A percentile compares a stretch with the other conserved stretches of the same genome.
Evolutionary conservation across 2,888 invertebrate genomes (phyloP).

Genomic region (Amorpha juglandis): DNA sequence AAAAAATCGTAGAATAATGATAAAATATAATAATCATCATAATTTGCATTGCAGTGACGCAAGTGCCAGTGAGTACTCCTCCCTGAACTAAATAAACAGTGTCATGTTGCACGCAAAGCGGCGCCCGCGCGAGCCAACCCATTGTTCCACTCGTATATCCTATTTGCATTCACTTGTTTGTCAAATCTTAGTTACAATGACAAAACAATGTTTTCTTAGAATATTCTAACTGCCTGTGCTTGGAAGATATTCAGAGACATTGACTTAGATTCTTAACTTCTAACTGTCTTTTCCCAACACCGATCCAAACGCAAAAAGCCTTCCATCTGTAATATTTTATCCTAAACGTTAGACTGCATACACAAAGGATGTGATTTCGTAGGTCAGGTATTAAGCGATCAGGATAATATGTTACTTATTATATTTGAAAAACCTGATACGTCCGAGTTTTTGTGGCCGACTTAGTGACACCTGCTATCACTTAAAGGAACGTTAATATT

Average conservation of each 20-base stretch:
- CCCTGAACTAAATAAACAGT: slow-evolving; percentile 65
- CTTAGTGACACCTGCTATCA: no score
- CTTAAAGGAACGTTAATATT: no score
- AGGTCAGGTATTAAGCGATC: no score
- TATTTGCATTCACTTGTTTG: slow-evolving; percentile 11
- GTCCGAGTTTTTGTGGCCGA: no score
- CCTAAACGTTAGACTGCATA: not conserved
- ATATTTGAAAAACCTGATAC: no score
- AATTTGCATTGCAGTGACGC: slow-evolving; percentile 27
- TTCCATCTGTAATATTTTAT: not conserved
- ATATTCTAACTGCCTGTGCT: not conserved
- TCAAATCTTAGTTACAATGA: not conserved
- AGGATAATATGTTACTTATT: no score
- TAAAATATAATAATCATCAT: slow-evolving; percentile 4
- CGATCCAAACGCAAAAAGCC: not conserved
- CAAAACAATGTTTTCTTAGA: not conserved
- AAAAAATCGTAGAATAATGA: not conserved
- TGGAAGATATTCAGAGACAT: no score
- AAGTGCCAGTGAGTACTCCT: slow-evolving; percentile 38
- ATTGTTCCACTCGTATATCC: slow-evolving; percentile 41
- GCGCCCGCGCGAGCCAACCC: slow-evolving; percentile 26
- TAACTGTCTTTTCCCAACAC: not conserved
- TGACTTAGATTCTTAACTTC: not conserved
- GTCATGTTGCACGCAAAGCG: slow-evolving; percentile 67
- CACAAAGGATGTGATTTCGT: no score